Base-by-base conservation (phyloP, 2,113 vertebrate genomes). In the Periophthalmodon schlosseri region DNA sequence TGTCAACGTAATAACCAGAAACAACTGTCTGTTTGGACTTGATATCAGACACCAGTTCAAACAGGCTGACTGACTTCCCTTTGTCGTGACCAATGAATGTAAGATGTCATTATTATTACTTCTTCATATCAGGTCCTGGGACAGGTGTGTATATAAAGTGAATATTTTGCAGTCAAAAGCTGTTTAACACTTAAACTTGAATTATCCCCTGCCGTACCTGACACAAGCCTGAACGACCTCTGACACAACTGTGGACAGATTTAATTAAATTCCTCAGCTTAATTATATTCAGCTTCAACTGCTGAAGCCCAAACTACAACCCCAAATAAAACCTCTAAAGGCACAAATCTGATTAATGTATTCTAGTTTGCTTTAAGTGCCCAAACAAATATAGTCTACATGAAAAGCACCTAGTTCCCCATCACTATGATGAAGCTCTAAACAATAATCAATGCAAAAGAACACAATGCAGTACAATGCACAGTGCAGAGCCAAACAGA, bases 371-470 rank as follows among this genome's bases (percentile, higher is more conserved):
- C 14, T 44, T 15, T 16, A 52, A 20, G 3, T 44, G 15, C 4
- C 8, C 52, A 61, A 66, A 63, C 63, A 71, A 70, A 70, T 46
- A 46, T 6, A 28, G 36, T 1, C 36, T 39, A 39, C 36, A 39
- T 39, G 4, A 39, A 39, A 3, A 39, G 36, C 36, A 39, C 36
- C 47, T 49, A 49, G 12, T 16, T 5, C 50, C 16, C 5, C 16
- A 6, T 18, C 16, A 15, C 50, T 18, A 52, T 46, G 39, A 74
- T 79, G 39, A 58, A 57, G 66, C 33, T 2, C 23, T 77, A 69
- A 78, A 75, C 56, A 72, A 68, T 49, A 76, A 73, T 70, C 82
- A 82, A 86, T 86, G 74, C 86, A 76, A 74, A 79, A 79, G 74
- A 86, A 70, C 68, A 66, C 50, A 28, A 6, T 20, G 46, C 3